Evolutionary conservation across 2,888 invertebrate genomes (phyloP).

Genomic region (Dolichopus griseipennis): DNA sequence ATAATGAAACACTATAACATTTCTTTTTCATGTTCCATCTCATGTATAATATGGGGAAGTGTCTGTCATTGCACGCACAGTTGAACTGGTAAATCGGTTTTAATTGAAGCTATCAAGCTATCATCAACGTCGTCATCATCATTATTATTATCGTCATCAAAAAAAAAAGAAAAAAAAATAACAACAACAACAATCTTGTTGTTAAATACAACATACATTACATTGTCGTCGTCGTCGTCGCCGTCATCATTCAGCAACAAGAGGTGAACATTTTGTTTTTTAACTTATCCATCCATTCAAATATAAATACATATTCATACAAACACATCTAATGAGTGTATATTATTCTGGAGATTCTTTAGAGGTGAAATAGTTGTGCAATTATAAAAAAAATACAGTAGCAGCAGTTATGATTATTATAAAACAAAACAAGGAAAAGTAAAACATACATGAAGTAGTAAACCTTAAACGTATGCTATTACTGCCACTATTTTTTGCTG

Average conservation of each 20-base stretch:
- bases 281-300: too few species aligned
- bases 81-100: conserved; percentile 4
- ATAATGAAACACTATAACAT: not conserved
- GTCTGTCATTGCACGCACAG: conserved; percentile 1
- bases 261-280: too few species aligned
- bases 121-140: not conserved
- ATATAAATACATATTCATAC: too few species aligned
- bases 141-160: conserved; percentile 1
- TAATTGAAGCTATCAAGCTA: conserved; percentile 3
- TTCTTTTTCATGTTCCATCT: not conserved
- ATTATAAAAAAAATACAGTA: not conserved
- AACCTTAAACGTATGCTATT: too few species aligned
- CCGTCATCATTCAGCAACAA: too few species aligned
- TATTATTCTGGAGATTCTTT: too few species aligned
- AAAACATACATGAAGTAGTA: too few species aligned
- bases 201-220: not conserved
- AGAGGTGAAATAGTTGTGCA: not conserved
- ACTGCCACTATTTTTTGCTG: too few species aligned
- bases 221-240: too few species aligned
- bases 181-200: too few species aligned
- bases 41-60: not conserved
- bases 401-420: not conserved
- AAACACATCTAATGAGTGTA: too few species aligned
- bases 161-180: not conserved
- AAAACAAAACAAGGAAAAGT: not conserved